Evolutionary conservation across 1,140 invertebrate genomes (phyloP).

Genomic region (Tetramorium simillimum): DNA sequence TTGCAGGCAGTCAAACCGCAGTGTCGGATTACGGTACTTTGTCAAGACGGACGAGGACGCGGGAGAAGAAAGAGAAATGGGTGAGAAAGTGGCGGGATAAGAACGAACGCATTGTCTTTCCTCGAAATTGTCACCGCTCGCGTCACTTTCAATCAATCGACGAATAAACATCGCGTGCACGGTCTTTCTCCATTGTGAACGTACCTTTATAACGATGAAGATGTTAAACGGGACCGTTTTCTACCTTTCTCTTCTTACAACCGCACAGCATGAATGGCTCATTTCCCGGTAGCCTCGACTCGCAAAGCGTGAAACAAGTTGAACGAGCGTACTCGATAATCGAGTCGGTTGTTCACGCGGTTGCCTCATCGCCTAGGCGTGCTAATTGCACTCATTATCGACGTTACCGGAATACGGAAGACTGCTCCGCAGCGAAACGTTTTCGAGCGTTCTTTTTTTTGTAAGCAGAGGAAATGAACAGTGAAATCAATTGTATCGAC

Average conservation of each 20-base stretch:
- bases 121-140: neutral
- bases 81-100: neutral
- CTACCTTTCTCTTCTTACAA: constrained; percentile 42
- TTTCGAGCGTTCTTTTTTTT: constrained; percentile 26
- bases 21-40: constrained; percentile 66
- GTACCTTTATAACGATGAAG: constrained; percentile 41
- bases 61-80: neutral
- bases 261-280: constrained; percentile 30
- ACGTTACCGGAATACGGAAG: constrained; percentile 39
- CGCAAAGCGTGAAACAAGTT: constrained; percentile 59
- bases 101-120: neutral
- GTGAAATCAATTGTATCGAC: constrained; percentile 9
- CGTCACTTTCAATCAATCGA: neutral
- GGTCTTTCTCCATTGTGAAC: neutral
- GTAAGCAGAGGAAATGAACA: neutral
- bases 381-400: constrained; percentile 60
- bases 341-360: constrained; percentile 25
- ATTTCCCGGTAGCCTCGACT: constrained; percentile 38
- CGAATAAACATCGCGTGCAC: neutral
- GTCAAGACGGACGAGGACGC: neutral
- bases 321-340: constrained; percentile 55
- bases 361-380: constrained; percentile 48
- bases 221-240: constrained; percentile 35
- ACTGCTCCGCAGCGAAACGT: neutral
- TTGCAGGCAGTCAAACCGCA: constrained; percentile 68